A percentile compares a stretch with the other conserved stretches of the same genome.
Conservation (phyloP, 2,797 vertebrate species). For the Onychomys leucogaster region DNA sequence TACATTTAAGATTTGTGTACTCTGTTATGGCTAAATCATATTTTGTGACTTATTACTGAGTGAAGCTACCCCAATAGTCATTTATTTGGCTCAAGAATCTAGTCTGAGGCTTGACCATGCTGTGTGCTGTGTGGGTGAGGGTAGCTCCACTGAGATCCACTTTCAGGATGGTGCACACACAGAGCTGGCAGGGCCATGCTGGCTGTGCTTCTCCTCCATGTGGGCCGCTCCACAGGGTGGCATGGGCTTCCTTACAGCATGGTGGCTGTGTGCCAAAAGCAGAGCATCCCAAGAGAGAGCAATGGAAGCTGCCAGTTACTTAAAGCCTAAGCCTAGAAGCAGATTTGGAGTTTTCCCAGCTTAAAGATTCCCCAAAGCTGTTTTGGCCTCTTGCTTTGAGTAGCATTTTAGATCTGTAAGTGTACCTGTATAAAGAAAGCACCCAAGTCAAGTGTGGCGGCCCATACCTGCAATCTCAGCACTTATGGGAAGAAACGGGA, state of each 20-base stretch:
- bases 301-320: slow-evolving; percentile 67
- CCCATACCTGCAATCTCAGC: too few relatives aligned
- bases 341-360: slow-evolving; percentile 40
- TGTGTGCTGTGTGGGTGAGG: neutral
- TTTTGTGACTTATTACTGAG: slow-evolving; percentile 4
- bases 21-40: neutral
- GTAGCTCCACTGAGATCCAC: neutral
- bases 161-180: slow-evolving; percentile 34
- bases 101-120: neutral
- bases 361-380: slow-evolving; percentile 63
- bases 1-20: neutral
- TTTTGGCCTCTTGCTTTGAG: slow-evolving; percentile 52
- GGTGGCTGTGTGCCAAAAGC: slow-evolving; percentile 65
- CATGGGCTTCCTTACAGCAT: slow-evolving; percentile 73
- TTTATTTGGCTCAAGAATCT: slow-evolving; percentile 56
- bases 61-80: slow-evolving; percentile 40
- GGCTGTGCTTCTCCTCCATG: slow-evolving; percentile 55
- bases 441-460: neutral
- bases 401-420: neutral
- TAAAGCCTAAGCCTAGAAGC: slow-evolving; percentile 36
- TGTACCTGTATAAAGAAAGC: slow-evolving; percentile 19
- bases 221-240: slow-evolving; percentile 55
- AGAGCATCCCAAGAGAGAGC: slow-evolving; percentile 61
- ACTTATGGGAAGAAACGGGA: neutral
- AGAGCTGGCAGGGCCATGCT: slow-evolving; percentile 56